Evolutionary conservation across 1,140 invertebrate genomes (phyloP), one percentile per base, ranked within the genome.

Genomic region (Drosophila lowei): DNA sequence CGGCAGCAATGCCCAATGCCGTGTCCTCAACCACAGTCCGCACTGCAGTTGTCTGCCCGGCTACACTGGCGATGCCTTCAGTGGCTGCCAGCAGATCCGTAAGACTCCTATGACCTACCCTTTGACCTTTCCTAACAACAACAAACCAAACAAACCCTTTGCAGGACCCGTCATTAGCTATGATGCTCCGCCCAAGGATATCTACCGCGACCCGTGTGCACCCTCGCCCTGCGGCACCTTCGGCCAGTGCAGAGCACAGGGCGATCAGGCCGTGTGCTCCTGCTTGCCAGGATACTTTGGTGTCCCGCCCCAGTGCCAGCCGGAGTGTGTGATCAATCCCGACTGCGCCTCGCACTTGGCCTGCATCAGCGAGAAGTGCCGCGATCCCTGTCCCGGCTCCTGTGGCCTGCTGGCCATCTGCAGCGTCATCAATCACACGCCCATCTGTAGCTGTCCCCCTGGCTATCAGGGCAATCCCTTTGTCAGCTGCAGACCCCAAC

Each of bases 31-130:
- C 85, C 96, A 97, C 79, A 96, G 95, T 72, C 95, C 96, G 2
- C 95, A 96, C 54, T 97, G 96, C 79, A 95, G 94, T 76, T 97
- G 96, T 80, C 91, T 93, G 50, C 92, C 94, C 43, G 94, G 94
- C 13, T 95, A 95, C 91, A 96, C 95, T 11, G 97, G 97, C 49
- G 96, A 97, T 93, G 96, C 96, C 53, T 96, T 97, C 89, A 95
- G 94, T 77, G 94, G 94, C 55, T 98, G 97, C 59, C 74, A 74
- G 15, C 77, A 84, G 18, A 92, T 93, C 84, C 91, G 94, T 94
- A 93, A 94, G 93, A 76, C 3, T 38, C 9, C 6, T 6, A 4
- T 11, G 0, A 21, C 7, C 2, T 23, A 7, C 23, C 6, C 13
- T 0, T 23, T 2, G 11, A 56, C 7, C 6, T 41, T 1, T 15